Conservation (phyloP, 2,797 vertebrate genomes). For the Crenuchus spilurus region DNA sequence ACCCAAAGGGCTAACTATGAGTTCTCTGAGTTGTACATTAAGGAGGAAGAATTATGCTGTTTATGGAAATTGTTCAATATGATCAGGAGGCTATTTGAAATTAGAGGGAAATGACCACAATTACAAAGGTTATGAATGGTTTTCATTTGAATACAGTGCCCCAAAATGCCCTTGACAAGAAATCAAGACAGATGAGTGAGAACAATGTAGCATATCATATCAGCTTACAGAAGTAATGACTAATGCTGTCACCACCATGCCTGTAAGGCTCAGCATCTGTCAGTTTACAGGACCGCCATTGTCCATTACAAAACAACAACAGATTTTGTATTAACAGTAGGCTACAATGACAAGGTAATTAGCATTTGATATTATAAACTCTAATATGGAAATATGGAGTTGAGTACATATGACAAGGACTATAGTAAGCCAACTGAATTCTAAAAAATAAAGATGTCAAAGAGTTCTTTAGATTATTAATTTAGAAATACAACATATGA, state of each 20-base stretch:
- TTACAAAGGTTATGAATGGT: background rate
- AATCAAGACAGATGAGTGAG: slow-evolving; percentile 45
- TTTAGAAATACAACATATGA: too few relatives aligned
- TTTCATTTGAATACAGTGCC: slow-evolving; percentile 23
- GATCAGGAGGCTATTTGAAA: background rate
- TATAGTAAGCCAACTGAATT: too few relatives aligned
- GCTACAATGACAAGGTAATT: background rate
- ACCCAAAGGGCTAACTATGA: slow-evolving; percentile 17
- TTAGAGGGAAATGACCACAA: background rate
- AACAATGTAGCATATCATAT: slow-evolving; percentile 39
- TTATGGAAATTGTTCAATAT: background rate
- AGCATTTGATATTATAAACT: background rate
- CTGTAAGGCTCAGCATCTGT: slow-evolving; percentile 31
- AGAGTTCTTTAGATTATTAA: slow-evolving; percentile 7
- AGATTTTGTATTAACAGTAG: slow-evolving; percentile 14
- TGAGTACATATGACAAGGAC: too few relatives aligned
- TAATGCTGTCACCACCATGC: slow-evolving; percentile 46
- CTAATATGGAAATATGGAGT: too few relatives aligned
- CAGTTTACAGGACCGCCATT: slow-evolving; percentile 23
- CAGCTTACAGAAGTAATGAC: slow-evolving; percentile 49
- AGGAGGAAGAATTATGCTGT: background rate
- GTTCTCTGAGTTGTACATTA: slow-evolving; percentile 13
- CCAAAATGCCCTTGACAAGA: slow-evolving; percentile 41
- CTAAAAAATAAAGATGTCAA: slow-evolving; percentile 8
- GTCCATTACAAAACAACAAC: slow-evolving; percentile 29